Conservation (phyloP, 2,113 vertebrate species). For the Petromus typicus region DNA sequence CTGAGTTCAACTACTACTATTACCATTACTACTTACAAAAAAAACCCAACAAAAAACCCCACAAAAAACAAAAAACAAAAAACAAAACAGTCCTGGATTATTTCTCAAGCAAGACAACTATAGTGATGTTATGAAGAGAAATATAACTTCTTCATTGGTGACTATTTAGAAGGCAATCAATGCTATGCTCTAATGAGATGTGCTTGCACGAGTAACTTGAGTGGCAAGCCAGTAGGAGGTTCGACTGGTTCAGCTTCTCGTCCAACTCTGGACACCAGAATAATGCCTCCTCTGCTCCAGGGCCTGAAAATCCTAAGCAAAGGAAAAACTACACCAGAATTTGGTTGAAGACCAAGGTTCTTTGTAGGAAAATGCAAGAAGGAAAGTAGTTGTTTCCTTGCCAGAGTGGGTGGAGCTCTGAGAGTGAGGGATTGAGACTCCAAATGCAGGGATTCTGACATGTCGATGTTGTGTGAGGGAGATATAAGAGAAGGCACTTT, state of each 20-base stretch:
- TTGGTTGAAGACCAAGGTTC: not conserved
- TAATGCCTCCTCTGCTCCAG: too few relatives aligned
- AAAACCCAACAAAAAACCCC: too few relatives aligned
- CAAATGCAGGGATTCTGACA: not conserved
- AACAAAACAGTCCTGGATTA: not conserved
- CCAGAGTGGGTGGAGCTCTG: not conserved
- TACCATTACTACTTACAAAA: not conserved
- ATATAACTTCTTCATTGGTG: not conserved
- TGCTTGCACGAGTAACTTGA: not conserved
- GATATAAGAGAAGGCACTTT: not conserved
- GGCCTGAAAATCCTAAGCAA: not conserved
- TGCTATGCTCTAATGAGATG: not conserved
- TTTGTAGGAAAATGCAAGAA: not conserved
- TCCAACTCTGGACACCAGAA: not conserved
- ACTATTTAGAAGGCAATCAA: constrained; percentile 18
- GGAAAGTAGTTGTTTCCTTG: not conserved
- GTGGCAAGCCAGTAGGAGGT: not conserved
- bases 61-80: too few relatives aligned
- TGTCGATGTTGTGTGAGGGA: not conserved
- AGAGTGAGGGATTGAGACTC: not conserved
- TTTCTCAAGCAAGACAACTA: constrained; percentile 17
- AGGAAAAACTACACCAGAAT: not conserved
- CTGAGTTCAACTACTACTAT: not conserved
- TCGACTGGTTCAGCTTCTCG: not conserved
- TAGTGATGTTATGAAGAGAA: constrained; percentile 10